Evolutionary conservation across 1,140 invertebrate species (phyloP).

Genomic region (Drosophila burlai): DNA sequence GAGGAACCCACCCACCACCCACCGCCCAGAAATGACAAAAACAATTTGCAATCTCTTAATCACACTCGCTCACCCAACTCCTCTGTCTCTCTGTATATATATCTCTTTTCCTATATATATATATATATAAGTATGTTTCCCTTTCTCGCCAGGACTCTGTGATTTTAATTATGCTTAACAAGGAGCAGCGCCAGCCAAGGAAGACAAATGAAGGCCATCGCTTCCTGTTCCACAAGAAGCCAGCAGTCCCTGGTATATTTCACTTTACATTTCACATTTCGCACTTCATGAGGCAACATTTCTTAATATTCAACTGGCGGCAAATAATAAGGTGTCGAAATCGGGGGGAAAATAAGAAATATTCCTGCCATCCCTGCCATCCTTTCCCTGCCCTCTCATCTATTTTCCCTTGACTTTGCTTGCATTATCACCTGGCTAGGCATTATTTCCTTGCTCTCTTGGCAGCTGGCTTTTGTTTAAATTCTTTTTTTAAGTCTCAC

Average conservation of each 20-base stretch:
- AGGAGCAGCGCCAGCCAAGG: conserved; percentile 26
- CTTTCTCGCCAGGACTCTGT: conserved; percentile 6
- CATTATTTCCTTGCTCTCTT: conserved; percentile 1
- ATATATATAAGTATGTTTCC: not conserved
- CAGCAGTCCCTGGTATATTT: conserved; percentile 1
- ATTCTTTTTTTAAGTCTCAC: not conserved
- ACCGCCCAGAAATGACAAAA: conserved; percentile 19
- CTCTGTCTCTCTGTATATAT: not conserved
- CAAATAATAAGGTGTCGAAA: conserved; percentile 1
- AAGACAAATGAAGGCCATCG: conserved; percentile 42
- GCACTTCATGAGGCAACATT: conserved; percentile 9
- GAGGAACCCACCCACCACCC: not conserved
- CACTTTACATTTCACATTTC: conserved; percentile 16
- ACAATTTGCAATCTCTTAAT: conserved; percentile 48
- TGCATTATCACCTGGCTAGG: not conserved
- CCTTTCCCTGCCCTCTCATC: not conserved
- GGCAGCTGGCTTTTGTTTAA: not conserved
- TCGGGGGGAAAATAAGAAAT: not conserved
- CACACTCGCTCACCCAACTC: conserved; percentile 24
- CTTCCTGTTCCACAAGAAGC: not conserved
- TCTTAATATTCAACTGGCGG: conserved; percentile 13
- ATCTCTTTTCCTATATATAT: not conserved
- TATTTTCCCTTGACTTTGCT: not conserved
- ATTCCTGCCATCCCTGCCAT: not conserved
- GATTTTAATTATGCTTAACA: conserved; percentile 68